Conservation (phyloP, 1,140 invertebrate species). For the Forficula auricularia region DNA sequence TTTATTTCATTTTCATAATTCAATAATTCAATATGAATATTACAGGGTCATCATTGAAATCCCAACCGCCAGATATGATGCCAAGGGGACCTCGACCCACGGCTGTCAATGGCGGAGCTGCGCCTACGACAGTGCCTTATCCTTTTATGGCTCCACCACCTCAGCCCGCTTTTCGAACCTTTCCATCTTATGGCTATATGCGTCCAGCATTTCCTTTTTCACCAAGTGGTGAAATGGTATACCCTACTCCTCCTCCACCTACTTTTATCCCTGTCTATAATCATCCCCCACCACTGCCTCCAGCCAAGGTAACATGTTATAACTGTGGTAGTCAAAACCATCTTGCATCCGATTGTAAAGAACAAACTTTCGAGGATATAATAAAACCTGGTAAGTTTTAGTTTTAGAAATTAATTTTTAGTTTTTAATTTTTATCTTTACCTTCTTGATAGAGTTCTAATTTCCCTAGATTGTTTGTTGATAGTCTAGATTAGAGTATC, state of each 20-base stretch:
- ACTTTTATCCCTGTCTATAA: conserved; percentile 26
- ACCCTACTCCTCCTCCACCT: conserved; percentile 25
- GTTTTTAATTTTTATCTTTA: too few relatives aligned
- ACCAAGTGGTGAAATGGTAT: conserved; percentile 9
- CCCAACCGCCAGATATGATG: too few relatives aligned
- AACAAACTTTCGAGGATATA: conserved; percentile 73
- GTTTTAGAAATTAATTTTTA: too few relatives aligned
- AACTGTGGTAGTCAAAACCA: conserved; percentile 63
- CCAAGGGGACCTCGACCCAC: conserved; percentile 1
- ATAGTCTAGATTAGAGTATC: too few relatives aligned
- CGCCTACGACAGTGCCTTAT: conserved; percentile 10
- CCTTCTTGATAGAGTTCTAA: too few relatives aligned
- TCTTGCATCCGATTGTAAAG: conserved; percentile 63
- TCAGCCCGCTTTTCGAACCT: conserved; percentile 15
- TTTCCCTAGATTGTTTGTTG: too few relatives aligned
- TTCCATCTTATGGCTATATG: conserved; percentile 14
- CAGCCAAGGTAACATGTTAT: conserved; percentile 43
- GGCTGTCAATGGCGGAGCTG: conserved; percentile 1
- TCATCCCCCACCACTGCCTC: conserved; percentile 23
- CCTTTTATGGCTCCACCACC: conserved; percentile 12
- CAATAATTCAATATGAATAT: too few relatives aligned
- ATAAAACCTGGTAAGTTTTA: conserved; percentile 42
- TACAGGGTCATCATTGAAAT: too few relatives aligned
- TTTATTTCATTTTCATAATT: too few relatives aligned
- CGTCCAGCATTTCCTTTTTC: conserved; percentile 6